A percentile compares a stretch with the other conserved stretches of the same genome.
phyloP scores from a whole-genome alignment of 1,140 invertebrate genomes.

The Drosophila willistoni region DNA sequence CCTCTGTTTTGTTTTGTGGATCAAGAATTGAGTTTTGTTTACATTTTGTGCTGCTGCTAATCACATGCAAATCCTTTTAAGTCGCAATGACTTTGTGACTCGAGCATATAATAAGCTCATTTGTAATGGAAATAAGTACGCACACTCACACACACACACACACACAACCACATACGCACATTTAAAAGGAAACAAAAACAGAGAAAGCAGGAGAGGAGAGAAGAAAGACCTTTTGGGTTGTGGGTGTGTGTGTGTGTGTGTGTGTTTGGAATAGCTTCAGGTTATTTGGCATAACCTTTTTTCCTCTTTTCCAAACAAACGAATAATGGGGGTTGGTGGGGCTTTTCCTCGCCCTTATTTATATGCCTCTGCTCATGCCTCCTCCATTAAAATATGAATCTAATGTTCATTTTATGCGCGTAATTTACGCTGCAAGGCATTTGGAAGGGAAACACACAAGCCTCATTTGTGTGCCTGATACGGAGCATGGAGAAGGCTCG shows the following conservation, averaged over 20 bases:
- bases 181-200: neutral
- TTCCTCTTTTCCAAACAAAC: slow-evolving; percentile 25
- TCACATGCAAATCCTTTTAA: slow-evolving; percentile 81
- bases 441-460: slow-evolving; percentile 29
- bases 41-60: slow-evolving; percentile 77
- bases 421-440: slow-evolving; percentile 73
- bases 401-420: slow-evolving; percentile 81
- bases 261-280: slow-evolving; percentile 61
- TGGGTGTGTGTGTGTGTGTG: slow-evolving; percentile 1
- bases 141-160: slow-evolving; percentile 22
- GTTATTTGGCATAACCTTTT: slow-evolving; percentile 74
- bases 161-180: neutral
- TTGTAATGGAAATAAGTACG: slow-evolving; percentile 70
- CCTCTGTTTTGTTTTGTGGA: slow-evolving; percentile 65
- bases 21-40: slow-evolving; percentile 75
- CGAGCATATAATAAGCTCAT: slow-evolving; percentile 78
- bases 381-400: slow-evolving; percentile 76
- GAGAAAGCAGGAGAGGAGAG: neutral
- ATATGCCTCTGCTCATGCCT: slow-evolving; percentile 32
- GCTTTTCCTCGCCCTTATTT: slow-evolving; percentile 61
- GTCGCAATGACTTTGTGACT: slow-evolving; percentile 80
- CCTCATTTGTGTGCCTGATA: slow-evolving; percentile 54
- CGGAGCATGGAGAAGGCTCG: slow-evolving; percentile 23
- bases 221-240: neutral
- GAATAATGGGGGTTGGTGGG: slow-evolving; percentile 6